phyloP scores from a whole-genome alignment of 2,797 vertebrate genomes.

The Hybognathus amarus region DNA sequence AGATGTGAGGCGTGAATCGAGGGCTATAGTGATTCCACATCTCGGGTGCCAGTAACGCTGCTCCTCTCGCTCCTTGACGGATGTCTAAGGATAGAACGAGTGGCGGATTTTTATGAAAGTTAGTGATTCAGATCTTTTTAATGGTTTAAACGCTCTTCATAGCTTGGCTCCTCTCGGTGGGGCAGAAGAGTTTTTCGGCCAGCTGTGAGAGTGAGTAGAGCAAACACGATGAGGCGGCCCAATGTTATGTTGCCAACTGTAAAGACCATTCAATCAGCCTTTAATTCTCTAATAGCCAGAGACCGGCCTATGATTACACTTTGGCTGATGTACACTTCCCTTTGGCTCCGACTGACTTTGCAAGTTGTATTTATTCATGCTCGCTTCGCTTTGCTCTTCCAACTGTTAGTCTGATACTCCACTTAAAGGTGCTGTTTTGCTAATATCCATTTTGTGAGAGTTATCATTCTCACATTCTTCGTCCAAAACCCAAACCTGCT shows the following conservation, averaged over 20 bases:
- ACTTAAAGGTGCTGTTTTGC: conserved; percentile 6
- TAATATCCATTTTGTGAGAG: neutral
- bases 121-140: conserved; percentile 44
- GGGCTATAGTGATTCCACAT: conserved; percentile 55
- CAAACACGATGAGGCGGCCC: conserved; percentile 47
- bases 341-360: conserved; percentile 45
- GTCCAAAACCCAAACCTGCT: neutral
- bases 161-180: conserved; percentile 60
- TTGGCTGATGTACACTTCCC: conserved; percentile 60
- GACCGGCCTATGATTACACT: conserved; percentile 59
- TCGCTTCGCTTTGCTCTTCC: conserved; percentile 12
- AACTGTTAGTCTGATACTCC: conserved; percentile 2
- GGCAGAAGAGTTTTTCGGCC: conserved; percentile 58
- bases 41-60: conserved; percentile 52
- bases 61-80: conserved; percentile 45
- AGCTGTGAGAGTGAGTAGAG: conserved; percentile 41
- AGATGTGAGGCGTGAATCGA: conserved; percentile 59
- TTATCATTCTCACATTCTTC: neutral
- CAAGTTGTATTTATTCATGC: conserved; percentile 22
- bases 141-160: conserved; percentile 63
- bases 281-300: conserved; percentile 62
- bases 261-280: conserved; percentile 58
- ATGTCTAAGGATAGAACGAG: conserved; percentile 52
- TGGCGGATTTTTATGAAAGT: conserved; percentile 37
- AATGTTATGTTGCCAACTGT: conserved; percentile 62